These are phyloP conservation scores for Andrena chrysosceles DNA, from an alignment of 2,888 invertebrate species.

Conservation along the genomic window DNA sequence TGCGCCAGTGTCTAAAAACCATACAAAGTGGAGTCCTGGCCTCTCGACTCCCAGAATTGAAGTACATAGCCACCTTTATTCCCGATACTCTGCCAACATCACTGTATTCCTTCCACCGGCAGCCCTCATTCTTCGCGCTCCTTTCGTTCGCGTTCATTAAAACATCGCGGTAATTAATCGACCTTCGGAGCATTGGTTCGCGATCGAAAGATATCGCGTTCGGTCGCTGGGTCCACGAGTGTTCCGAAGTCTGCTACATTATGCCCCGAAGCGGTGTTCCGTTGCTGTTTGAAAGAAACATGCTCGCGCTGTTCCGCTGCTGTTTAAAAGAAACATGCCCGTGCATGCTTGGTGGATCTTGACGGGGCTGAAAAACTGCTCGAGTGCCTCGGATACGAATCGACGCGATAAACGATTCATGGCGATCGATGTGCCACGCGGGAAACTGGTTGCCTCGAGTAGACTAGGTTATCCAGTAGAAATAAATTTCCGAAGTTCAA, in stretches of 20 bases:
- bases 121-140: no score
- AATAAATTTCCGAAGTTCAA: no score
- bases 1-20: no score
- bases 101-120: no score
- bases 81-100: no score
- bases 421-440: background rate
- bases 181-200: background rate
- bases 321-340: slow-evolving; percentile 1
- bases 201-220: background rate
- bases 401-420: background rate
- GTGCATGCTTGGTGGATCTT: slow-evolving; percentile 15
- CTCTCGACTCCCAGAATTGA: no score
- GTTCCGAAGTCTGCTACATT: background rate
- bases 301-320: background rate
- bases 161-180: slow-evolving; percentile 42
- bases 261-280: background rate
- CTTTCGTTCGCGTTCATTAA: slow-evolving; percentile 23
- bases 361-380: background rate
- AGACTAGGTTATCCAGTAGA: no score
- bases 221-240: slow-evolving; percentile 2
- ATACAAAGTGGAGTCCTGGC: no score
- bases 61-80: no score
- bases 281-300: no score
- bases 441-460: background rate
- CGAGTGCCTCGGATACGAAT: background rate